These are phyloP conservation scores for Alitta virens DNA, from an alignment of 2,888 invertebrate genomes.

Conservation along the genomic window DNA sequence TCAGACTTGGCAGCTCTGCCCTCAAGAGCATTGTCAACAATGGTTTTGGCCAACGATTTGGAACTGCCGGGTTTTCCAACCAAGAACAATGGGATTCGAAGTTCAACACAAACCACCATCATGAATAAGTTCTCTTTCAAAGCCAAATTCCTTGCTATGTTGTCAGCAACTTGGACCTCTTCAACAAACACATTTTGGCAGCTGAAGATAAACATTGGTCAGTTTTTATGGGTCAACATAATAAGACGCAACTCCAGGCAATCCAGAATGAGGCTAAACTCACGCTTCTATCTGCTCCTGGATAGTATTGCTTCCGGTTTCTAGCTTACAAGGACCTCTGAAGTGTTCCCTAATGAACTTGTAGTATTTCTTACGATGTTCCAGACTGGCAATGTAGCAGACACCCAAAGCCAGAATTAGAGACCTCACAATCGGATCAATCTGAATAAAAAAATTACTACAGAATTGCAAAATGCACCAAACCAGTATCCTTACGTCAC, in stretches of 20 bases:
- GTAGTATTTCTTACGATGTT: conserved; percentile 36
- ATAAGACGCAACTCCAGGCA: too few species aligned
- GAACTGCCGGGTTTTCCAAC: conserved; percentile 56
- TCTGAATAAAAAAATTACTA: too few species aligned
- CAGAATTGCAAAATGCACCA: too few species aligned
- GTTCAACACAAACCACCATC: conserved; percentile 54
- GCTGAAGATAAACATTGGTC: conserved; percentile 22
- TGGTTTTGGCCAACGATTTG: conserved; percentile 53
- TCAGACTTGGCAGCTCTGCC: conserved; percentile 41
- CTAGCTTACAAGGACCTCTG: conserved; percentile 31
- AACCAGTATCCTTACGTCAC: too few species aligned
- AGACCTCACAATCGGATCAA: conserved; percentile 21
- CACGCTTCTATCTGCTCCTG: conserved; percentile 28
- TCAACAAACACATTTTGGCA: conserved; percentile 48
- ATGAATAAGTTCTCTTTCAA: conserved; percentile 54
- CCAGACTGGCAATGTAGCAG: conserved; percentile 41
- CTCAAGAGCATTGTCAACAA: conserved; percentile 52
- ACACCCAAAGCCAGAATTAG: conserved; percentile 44
- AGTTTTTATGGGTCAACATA: neutral
- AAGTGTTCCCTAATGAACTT: conserved; percentile 32
- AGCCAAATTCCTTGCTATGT: conserved; percentile 49
- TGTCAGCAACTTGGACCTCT: conserved; percentile 36
- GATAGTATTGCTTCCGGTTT: conserved; percentile 31
- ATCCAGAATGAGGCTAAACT: neutral
- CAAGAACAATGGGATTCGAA: conserved; percentile 52